phyloP scores from a whole-genome alignment of 2,888 invertebrate species.

The Strigamia crassipes region DNA sequence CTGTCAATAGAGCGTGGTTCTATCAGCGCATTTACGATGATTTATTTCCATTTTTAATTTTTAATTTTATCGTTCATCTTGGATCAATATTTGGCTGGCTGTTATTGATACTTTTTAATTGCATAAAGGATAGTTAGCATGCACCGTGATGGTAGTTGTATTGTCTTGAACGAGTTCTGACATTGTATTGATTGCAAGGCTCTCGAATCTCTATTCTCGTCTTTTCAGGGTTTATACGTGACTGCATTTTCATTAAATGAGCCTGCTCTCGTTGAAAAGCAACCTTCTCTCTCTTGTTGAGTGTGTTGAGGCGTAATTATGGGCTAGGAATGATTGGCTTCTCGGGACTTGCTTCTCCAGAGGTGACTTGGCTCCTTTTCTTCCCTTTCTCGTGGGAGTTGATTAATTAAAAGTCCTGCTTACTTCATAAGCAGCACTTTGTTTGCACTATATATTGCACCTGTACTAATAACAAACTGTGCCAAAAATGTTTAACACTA shows the following conservation, averaged over 20 bases:
- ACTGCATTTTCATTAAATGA: conserved; percentile 40
- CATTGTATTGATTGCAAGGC: not conserved
- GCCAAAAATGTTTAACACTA: conserved; percentile 13
- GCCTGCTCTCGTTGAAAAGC: conserved; percentile 39
- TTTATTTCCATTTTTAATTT: too few species aligned
- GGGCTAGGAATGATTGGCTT: conserved; percentile 41
- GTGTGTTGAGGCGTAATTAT: conserved; percentile 42
- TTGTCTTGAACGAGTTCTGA: conserved; percentile 14
- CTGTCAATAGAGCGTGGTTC: too few species aligned
- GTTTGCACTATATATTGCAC: conserved; percentile 24
- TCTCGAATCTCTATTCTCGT: conserved; percentile 26
- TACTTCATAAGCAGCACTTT: conserved; percentile 38
- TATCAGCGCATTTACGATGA: too few species aligned
- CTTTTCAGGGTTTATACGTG: conserved; percentile 8
- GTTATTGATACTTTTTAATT: too few species aligned
- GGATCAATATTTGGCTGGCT: too few species aligned
- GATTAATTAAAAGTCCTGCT: conserved; percentile 29
- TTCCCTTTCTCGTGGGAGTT: conserved; percentile 26
- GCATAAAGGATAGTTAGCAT: not conserved
- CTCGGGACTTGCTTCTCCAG: conserved; percentile 36
- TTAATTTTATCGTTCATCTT: too few species aligned
- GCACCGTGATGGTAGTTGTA: not conserved
- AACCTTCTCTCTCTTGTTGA: conserved; percentile 37
- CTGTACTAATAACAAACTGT: conserved; percentile 21
- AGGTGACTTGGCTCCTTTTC: conserved; percentile 42